Conservation (phyloP, 2,888 invertebrate genomes). For the Drosophila anceps region DNA sequence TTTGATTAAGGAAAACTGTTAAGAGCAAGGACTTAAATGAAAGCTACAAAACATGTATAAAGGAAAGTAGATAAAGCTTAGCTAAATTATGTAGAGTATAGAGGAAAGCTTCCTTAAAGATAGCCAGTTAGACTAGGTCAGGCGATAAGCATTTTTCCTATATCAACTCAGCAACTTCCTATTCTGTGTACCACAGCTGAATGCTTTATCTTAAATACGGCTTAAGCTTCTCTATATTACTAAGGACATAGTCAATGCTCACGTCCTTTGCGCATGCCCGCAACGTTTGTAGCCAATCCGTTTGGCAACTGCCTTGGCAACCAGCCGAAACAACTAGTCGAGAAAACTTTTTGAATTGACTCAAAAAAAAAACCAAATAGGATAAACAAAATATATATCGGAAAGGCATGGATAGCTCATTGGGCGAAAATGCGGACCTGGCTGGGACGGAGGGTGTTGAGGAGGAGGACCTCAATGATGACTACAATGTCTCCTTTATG, state of each 20-base stretch:
- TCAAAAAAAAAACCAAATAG: constrained; percentile 48
- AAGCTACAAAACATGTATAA: neutral
- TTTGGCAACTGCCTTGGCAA: constrained; percentile 51
- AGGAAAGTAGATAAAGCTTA: too few species aligned
- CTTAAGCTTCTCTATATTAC: too few species aligned
- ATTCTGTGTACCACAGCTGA: too few species aligned
- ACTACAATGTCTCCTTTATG: constrained; percentile 60
- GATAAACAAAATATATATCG: constrained; percentile 23
- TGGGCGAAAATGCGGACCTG: constrained; percentile 42
- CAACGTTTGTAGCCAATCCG: neutral
- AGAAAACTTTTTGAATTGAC: constrained; percentile 49
- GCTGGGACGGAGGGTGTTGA: constrained; percentile 49
- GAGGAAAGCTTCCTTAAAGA: neutral
- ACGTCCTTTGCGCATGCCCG: constrained; percentile 41
- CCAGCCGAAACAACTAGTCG: constrained; percentile 47
- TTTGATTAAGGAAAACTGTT: too few species aligned
- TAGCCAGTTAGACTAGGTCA: too few species aligned
- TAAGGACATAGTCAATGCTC: too few species aligned
- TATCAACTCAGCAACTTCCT: too few species aligned
- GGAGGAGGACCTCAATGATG: constrained; percentile 33
- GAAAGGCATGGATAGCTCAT: constrained; percentile 57
- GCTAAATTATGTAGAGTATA: neutral
- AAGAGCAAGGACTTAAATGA: too few species aligned
- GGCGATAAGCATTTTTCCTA: too few species aligned
- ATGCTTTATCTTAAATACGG: neutral